A percentile compares a stretch with the other conserved stretches of the same genome.
phyloP scores from a whole-genome alignment of 2,113 vertebrate genomes.

The Mugil cephalus region DNA sequence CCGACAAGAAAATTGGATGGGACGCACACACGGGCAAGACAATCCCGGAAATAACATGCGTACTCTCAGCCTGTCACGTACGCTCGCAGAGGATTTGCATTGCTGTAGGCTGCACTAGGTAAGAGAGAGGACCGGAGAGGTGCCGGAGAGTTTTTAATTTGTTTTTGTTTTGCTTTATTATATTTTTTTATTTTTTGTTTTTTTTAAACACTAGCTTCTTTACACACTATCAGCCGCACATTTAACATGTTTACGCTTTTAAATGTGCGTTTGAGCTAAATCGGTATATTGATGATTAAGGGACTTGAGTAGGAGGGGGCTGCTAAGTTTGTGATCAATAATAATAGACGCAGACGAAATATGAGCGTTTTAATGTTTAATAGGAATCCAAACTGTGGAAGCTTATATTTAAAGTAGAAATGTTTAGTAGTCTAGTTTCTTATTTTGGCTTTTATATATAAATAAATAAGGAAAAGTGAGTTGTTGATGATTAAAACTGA shows the following conservation, averaged over 20 bases:
- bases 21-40: slow-evolving; percentile 55
- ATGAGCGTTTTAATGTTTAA: neutral
- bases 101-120: slow-evolving; percentile 65
- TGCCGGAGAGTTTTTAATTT: neutral
- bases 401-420: neutral
- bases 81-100: slow-evolving; percentile 69
- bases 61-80: slow-evolving; percentile 81
- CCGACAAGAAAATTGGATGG: slow-evolving; percentile 42
- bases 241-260: neutral
- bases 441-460: neutral
- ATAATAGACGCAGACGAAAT: slow-evolving; percentile 19
- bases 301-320: neutral
- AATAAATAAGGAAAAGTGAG: slow-evolving; percentile 4
- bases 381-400: neutral
- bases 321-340: slow-evolving; percentile 40
- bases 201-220: neutral
- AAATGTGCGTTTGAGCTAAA: neutral
- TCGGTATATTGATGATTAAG: neutral
- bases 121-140: slow-evolving; percentile 22
- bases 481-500: neutral
- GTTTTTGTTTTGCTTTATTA: too few species aligned
- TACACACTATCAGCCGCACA: neutral
- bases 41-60: slow-evolving; percentile 80
- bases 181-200: too few species aligned
- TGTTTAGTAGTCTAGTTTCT: neutral